Conservation (phyloP, 2,797 vertebrate species). For the Spinibarbus caldwelli region DNA sequence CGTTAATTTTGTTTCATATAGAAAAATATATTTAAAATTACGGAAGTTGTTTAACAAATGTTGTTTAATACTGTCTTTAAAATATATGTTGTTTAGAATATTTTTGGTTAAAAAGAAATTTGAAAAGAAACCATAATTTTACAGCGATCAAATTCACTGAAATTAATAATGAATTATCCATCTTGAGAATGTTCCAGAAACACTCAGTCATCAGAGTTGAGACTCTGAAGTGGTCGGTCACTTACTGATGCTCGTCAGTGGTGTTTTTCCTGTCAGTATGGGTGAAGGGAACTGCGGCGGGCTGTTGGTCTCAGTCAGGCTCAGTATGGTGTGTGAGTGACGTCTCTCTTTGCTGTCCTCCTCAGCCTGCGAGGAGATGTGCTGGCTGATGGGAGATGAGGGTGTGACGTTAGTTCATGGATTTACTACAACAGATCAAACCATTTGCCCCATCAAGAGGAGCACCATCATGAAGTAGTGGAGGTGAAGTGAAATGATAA, state of each 20-base stretch:
- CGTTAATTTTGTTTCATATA: no score
- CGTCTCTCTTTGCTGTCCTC: conserved; percentile 91
- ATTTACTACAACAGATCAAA: conserved; percentile 2
- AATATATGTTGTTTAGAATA: no score
- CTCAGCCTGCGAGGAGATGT: conserved; percentile 79
- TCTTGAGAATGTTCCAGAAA: not conserved
- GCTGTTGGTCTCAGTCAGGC: conserved; percentile 81
- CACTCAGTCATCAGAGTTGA: not conserved
- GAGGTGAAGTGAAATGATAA: conserved; percentile 21
- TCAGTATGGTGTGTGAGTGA: conserved; percentile 85
- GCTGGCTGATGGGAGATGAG: conserved; percentile 23
- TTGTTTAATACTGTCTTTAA: no score
- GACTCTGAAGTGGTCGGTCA: conserved; percentile 36
- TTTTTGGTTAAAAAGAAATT: no score
- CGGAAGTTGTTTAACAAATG: no score
- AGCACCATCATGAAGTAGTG: not conserved
- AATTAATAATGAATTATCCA: not conserved
- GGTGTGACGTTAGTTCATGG: not conserved
- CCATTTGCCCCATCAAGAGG: not conserved
- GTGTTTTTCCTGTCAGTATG: conserved; percentile 81
- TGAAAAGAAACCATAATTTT: not conserved
- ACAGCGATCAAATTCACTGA: not conserved
- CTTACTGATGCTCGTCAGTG: conserved; percentile 83
- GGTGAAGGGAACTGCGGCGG: conserved; percentile 86
- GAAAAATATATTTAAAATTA: no score